Evolutionary conservation across 2,113 vertebrate genomes (phyloP), one percentile per base, ranked within the genome.

Genomic region (Eurystomus gularis): DNA sequence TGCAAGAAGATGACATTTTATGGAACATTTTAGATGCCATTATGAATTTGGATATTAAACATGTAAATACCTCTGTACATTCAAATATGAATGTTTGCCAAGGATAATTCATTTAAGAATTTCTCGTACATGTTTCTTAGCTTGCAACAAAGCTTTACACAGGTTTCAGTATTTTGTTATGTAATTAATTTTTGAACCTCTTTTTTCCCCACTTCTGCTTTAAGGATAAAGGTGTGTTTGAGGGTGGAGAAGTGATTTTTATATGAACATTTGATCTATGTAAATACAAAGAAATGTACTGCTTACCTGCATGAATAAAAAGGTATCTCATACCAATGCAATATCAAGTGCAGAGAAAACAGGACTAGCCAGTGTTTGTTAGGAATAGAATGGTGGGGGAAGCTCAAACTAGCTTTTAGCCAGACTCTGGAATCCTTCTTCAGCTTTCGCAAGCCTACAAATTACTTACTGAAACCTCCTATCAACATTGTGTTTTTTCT

Each of bases 31-130:
- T 78, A 64, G 29, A 92, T 86, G 25, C 55, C 28, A 57, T 73
- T 58, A 85, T 61, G 18, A 87, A 85, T 96, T 87, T 93, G 89
- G 70, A 65, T 93, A 82, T 84, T 81, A 89, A 82, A 79, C 61
- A 51, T 97, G 83, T 92, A 92, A 88, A 94, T 91, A 69, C 68
- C 33, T 83, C 80, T 88, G 69, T 82, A 33, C 91, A 95, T 96
- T 93, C 92, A 91, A 40, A 75, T 82, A 70, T 55, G 90, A 93
- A 90, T 97, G 69, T 86, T 94, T 94, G 61, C 44, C 77, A 96
- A 79, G 66, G 65, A 75, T 83, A 96, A 91, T 95, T 95, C 89
- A 93, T 95, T 95, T 91, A 91, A 91, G 94, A 95, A 94, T 94
- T 95, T 92, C 70, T 85, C 94, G 86, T 94, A 95, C 57, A 71